phyloP scores from a whole-genome alignment of 2,113 vertebrate genomes.

The Chiloscyllium plagiosum region DNA sequence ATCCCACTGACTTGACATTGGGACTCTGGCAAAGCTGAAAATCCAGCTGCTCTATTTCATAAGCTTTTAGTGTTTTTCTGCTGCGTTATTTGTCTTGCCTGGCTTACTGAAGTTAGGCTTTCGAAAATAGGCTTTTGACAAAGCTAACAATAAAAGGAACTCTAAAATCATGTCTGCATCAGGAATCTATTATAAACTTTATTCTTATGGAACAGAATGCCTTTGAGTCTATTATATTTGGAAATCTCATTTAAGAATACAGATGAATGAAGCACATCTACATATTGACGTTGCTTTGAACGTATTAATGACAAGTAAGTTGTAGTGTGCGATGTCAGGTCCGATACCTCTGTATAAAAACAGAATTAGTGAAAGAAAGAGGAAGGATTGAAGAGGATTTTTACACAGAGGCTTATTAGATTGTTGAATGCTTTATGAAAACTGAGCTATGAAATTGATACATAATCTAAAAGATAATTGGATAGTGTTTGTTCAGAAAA shows the following conservation, averaged over 20 bases:
- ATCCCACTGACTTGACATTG: not conserved
- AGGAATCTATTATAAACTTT: not conserved
- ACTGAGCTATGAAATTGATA: not conserved
- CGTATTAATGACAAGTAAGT: not conserved
- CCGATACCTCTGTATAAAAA: not conserved
- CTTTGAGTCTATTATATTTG: not conserved
- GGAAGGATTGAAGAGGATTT: not conserved
- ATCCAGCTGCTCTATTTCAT: not conserved
- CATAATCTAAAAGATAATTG: not conserved
- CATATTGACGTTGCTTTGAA: not conserved
- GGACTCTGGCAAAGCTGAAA: not conserved
- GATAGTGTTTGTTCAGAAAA: not conserved
- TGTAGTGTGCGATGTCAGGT: too few species aligned
- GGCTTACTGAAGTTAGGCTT: not conserved
- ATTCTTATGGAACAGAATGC: not conserved
- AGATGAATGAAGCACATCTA: not conserved
- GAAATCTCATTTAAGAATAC: not conserved
- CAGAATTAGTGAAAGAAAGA: not conserved
- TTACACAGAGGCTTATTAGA: not conserved
- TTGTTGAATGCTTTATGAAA: not conserved
- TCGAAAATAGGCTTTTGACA: not conserved
- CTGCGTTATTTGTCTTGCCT: not conserved
- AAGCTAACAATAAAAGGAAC: not conserved
- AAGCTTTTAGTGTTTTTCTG: not conserved
- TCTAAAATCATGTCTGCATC: not conserved